Evolutionary conservation across 1,140 invertebrate genomes (phyloP), one percentile per base, ranked within the genome.

Genomic region (Bombus sylvicola): DNA sequence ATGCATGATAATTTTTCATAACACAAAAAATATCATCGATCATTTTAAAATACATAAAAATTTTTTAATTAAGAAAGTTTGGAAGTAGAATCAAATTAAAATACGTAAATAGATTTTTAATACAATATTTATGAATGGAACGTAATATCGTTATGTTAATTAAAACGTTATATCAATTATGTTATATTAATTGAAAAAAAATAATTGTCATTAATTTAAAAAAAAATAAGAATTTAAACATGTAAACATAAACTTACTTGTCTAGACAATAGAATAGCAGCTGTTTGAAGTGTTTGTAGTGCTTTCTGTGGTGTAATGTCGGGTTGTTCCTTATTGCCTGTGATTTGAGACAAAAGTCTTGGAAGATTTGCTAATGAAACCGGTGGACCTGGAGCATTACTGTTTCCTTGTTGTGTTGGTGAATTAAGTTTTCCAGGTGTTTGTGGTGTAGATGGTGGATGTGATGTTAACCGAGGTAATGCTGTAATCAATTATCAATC

Each of bases 401-500:
- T 94, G 74, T 90, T 93, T 31, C 89, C 95, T 89, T 93, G 95
- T 92, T 92, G 95, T 86, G 94, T 95, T 12, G 96, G 95, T 37
- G 95, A 96, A 88, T 90, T 95, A 73, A 96, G 93, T 87, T 95
- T 96, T 22, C 93, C 95, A 81, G 95, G 91, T 72, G 94, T 91
- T 89, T 95, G 94, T 43, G 94, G 92, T 64, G 94, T 94, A 43
- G 91, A 93, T 74, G 94, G 93, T 88, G 96, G 96, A 91, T 96
- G 96, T 66, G 96, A 97, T 90, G 97, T 95, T 92, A 97, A 95
- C 53, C 97, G 96, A 75, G 97, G 97, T 94, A 97, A 95, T 80
- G 97, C 97, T 93, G 75, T 53, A 82, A 77, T 69, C 15, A 75
- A 83, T 9, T 31, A 84, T n/a, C 47, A 64, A 82, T 43, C 41